A percentile compares a stretch with the other conserved stretches of the same genome.
These are phyloP conservation scores for Atta texana DNA, from an alignment of 1,140 invertebrate genomes.

Conservation along the genomic window DNA sequence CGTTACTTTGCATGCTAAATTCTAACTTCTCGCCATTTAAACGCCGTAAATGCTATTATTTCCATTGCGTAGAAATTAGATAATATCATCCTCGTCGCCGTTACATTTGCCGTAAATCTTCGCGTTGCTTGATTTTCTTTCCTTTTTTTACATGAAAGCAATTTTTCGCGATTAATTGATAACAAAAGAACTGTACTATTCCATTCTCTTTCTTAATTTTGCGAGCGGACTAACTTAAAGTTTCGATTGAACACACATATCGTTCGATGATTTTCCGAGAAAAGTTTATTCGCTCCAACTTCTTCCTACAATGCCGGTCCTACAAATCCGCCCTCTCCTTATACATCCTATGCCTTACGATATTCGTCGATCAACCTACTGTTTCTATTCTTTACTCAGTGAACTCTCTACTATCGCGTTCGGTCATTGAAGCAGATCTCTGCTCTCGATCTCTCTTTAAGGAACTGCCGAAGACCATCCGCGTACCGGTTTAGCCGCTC, in stretches of 20 bases:
- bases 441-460: constrained; percentile 58
- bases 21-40: constrained; percentile 31
- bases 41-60: constrained; percentile 35
- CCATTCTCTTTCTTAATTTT: constrained; percentile 6
- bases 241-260: not conserved
- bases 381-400: constrained; percentile 63
- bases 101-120: not conserved
- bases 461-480: constrained; percentile 63
- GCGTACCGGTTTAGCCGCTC: constrained; percentile 60
- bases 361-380: constrained; percentile 37
- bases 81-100: not conserved
- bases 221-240: too few species aligned
- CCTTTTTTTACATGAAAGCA: not conserved
- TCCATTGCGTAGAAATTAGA: constrained; percentile 14
- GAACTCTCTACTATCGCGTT: constrained; percentile 46
- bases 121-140: not conserved
- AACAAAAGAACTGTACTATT: not conserved
- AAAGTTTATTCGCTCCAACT: constrained; percentile 24
- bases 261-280: not conserved
- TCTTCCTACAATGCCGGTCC: not conserved
- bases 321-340: not conserved
- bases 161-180: not conserved
- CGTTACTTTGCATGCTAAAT: constrained; percentile 43
- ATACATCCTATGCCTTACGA: not conserved
- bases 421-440: constrained; percentile 61